A percentile compares a stretch with the other conserved stretches of the same genome.
Conservation (phyloP, 2,113 vertebrate genomes). For the Lophius piscatorius region DNA sequence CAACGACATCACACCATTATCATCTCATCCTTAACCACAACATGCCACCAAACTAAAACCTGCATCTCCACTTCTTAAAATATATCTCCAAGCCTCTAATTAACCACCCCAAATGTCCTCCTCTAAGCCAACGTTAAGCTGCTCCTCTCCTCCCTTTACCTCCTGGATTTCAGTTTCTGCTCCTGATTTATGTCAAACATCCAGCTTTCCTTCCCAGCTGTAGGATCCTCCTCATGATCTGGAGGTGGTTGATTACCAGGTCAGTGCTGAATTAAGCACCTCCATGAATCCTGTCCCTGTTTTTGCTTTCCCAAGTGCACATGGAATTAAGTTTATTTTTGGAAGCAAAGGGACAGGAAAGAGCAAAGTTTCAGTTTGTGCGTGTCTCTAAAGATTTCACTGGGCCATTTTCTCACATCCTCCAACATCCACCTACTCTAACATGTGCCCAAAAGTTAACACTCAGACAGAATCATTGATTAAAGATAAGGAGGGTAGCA, state of each 20-base stretch:
- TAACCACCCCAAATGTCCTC: not conserved
- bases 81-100: not conserved
- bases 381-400: constrained; percentile 48
- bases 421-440: not conserved
- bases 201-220: constrained; percentile 36
- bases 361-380: constrained; percentile 66
- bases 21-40: not conserved
- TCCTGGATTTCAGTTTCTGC: constrained; percentile 37
- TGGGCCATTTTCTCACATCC: constrained; percentile 53
- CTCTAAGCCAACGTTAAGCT: not conserved
- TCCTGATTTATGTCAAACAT: constrained; percentile 28
- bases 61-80: not conserved
- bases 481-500: not conserved
- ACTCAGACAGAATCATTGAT: not conserved
- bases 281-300: constrained; percentile 71
- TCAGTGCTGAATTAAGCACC: constrained; percentile 76
- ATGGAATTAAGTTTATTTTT: constrained; percentile 70
- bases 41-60: not conserved
- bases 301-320: constrained; percentile 74
- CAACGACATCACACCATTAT: constrained; percentile 11
- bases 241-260: constrained; percentile 67
- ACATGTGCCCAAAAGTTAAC: constrained; percentile 12
- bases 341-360: constrained; percentile 64
- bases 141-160: not conserved
- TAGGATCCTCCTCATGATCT: constrained; percentile 50